A percentile compares a stretch with the other conserved stretches of the same genome.
These are phyloP conservation scores for Steatornis caripensis DNA, from an alignment of 2,113 vertebrate genomes.

Conservation along the genomic window DNA sequence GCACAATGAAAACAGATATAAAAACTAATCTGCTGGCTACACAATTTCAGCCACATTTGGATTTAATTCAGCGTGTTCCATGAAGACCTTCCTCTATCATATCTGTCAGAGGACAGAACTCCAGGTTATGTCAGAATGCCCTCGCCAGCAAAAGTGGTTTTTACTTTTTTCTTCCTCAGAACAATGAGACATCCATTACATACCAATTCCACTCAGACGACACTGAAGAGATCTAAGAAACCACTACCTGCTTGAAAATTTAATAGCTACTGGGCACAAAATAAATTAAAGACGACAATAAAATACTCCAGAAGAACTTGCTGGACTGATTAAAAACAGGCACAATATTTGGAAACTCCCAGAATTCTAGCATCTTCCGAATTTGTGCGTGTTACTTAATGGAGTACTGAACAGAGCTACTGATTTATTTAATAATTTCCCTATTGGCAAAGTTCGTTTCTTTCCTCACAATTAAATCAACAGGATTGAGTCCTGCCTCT, in stretches of 20 bases:
- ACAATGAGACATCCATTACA: neutral
- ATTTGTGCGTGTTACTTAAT: neutral
- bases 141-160: neutral
- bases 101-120: neutral
- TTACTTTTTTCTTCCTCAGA: neutral
- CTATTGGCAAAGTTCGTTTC: neutral
- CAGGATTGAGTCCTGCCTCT: neutral
- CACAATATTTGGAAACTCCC: neutral
- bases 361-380: neutral
- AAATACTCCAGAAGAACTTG: neutral
- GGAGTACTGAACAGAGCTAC: neutral
- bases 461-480: neutral
- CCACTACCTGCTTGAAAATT: neutral
- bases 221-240: neutral
- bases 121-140: neutral
- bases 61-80: neutral
- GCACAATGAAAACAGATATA: neutral
- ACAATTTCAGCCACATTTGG: neutral
- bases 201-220: neutral
- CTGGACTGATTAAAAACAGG: neutral
- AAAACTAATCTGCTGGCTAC: neutral
- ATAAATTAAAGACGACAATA: neutral
- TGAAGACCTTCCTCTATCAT: neutral
- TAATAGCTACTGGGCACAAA: neutral
- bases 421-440: neutral